Evolutionary conservation across 2,113 vertebrate genomes (phyloP).

Genomic region (Ceyx melanurus): DNA sequence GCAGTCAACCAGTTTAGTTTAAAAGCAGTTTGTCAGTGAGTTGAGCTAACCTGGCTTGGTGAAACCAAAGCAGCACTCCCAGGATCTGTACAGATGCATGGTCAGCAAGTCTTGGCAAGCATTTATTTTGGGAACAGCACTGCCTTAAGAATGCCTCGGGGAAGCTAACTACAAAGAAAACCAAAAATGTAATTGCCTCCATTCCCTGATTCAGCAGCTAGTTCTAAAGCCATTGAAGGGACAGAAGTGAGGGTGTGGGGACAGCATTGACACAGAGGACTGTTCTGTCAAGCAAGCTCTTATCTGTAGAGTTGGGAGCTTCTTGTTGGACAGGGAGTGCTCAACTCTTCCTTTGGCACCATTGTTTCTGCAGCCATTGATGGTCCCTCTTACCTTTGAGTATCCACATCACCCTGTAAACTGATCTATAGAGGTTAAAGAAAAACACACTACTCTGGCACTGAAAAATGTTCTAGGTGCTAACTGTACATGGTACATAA

Average conservation of each 20-base stretch:
- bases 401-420: no score
- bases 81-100: neutral
- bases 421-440: neutral
- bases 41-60: neutral
- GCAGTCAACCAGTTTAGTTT: neutral
- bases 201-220: neutral
- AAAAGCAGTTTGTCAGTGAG: neutral
- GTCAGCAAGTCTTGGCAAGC: neutral
- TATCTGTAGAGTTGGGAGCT: neutral
- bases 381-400: neutral
- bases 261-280: neutral
- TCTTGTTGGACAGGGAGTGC: neutral
- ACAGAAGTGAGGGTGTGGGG: accelerated
- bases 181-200: neutral
- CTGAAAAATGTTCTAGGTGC: neutral
- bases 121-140: neutral
- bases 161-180: neutral
- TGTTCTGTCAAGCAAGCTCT: neutral
- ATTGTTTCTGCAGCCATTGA: neutral
- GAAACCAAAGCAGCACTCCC: neutral
- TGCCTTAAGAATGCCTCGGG: neutral
- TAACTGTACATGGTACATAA: neutral
- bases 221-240: neutral
- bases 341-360: neutral
- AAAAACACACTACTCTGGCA: neutral